Conservation (phyloP, 2,797 vertebrate genomes). For the Zenarchopterus dispar region DNA sequence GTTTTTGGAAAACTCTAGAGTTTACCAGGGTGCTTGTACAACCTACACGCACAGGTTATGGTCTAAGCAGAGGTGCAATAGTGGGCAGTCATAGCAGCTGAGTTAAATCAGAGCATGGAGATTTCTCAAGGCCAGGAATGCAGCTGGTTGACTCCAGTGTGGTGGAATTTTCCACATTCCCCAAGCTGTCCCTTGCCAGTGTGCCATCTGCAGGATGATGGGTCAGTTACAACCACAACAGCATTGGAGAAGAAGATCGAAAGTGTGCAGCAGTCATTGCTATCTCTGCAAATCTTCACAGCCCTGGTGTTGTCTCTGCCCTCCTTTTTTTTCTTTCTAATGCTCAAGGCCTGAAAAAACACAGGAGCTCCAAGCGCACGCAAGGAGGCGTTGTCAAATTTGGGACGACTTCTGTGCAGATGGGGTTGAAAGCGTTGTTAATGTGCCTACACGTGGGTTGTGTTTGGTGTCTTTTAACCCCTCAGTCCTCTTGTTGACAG, state of each 20-base stretch:
- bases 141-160: slow-evolving; percentile 57
- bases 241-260: neutral
- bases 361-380: slow-evolving; percentile 27
- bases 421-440: slow-evolving; percentile 37
- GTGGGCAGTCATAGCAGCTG: slow-evolving; percentile 62
- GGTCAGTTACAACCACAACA: slow-evolving; percentile 42
- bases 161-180: slow-evolving; percentile 74
- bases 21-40: slow-evolving; percentile 38
- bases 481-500: slow-evolving; percentile 16
- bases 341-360: slow-evolving; percentile 24
- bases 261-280: slow-evolving; percentile 1
- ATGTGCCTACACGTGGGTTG: neutral
- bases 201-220: slow-evolving; percentile 79
- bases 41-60: slow-evolving; percentile 51
- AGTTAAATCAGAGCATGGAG: slow-evolving; percentile 68
- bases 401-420: slow-evolving; percentile 45
- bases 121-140: slow-evolving; percentile 73
- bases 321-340: slow-evolving; percentile 26
- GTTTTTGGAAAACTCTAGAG: slow-evolving; percentile 50
- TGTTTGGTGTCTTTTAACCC: slow-evolving; percentile 18
- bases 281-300: slow-evolving; percentile 23
- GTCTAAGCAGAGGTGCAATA: slow-evolving; percentile 42
- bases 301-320: slow-evolving; percentile 6
- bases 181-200: slow-evolving; percentile 49
- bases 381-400: slow-evolving; percentile 39